Conservation (phyloP, 2,797 vertebrate species). For the Tragopan temminckii region DNA sequence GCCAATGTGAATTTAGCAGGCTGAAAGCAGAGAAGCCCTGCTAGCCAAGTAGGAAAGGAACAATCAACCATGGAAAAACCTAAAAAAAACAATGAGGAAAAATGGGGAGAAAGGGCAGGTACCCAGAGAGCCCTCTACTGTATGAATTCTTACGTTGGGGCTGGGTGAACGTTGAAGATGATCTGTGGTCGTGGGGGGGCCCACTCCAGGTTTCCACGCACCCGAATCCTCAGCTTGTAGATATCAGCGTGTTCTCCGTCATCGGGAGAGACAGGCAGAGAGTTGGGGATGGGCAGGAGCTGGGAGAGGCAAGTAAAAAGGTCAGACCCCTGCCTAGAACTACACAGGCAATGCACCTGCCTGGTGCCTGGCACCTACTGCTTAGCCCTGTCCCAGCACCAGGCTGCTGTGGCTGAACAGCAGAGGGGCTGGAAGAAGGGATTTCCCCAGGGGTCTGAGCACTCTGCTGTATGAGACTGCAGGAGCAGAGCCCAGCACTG, state of each 20-base stretch:
- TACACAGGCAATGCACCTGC: neutral
- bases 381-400: neutral
- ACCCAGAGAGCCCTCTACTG: accelerated
- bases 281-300: slow-evolving; percentile 96
- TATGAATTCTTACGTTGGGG: slow-evolving; percentile 88
- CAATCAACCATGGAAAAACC: neutral
- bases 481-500: neutral
- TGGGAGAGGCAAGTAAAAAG: slow-evolving; percentile 62
- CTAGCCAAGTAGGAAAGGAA: accelerated
- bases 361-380: neutral
- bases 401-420: neutral
- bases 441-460: neutral
- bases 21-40: neutral
- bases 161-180: slow-evolving; percentile 95
- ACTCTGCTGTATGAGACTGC: neutral
- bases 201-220: slow-evolving; percentile 97
- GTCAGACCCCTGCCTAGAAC: neutral
- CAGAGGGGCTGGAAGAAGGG: neutral
- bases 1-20: accelerated
- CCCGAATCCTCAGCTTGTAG: slow-evolving; percentile 96
- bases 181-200: slow-evolving; percentile 96
- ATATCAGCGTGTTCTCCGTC: slow-evolving; percentile 97
- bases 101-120: neutral
- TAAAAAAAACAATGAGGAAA: neutral
- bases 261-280: slow-evolving; percentile 95